Evolutionary conservation across 2,888 invertebrate genomes (phyloP).

Genomic region (Tuberolachnus salignus): DNA sequence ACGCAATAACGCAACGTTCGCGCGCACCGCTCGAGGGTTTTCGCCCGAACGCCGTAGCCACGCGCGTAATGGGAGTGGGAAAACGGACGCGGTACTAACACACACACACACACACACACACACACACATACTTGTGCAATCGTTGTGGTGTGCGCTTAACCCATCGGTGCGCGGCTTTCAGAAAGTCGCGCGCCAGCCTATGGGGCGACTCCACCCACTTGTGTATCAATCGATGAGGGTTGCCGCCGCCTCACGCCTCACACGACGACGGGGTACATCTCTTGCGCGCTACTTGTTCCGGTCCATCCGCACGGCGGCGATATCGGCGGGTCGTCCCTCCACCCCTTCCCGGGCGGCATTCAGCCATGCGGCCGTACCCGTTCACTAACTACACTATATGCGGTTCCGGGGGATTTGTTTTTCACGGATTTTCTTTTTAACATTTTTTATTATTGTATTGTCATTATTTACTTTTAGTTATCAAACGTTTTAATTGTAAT

Average conservation of each 20-base stretch:
- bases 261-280: conserved; percentile 38
- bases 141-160: background rate
- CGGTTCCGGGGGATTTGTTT: conserved; percentile 26
- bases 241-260: conserved; percentile 1
- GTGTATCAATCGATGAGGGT: conserved; percentile 54
- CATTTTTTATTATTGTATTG: conserved; percentile 24
- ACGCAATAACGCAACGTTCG: background rate
- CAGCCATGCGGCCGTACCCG: conserved; percentile 40
- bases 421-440: conserved; percentile 39
- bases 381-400: background rate
- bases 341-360: conserved; percentile 11
- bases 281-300: conserved; percentile 57
- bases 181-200: conserved; percentile 1
- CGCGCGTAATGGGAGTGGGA: background rate
- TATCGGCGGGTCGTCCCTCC: conserved; percentile 21
- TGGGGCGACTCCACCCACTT: conserved; percentile 44
- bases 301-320: conserved; percentile 58
- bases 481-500: background rate
- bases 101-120: no score
- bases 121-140: no score
- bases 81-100: no score
- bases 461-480: background rate
- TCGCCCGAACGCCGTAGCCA: background rate
- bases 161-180: conserved; percentile 2
- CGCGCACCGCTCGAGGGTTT: background rate